Evolutionary conservation across 2,797 vertebrate species (phyloP).

Genomic region (Streptopelia turtur): DNA sequence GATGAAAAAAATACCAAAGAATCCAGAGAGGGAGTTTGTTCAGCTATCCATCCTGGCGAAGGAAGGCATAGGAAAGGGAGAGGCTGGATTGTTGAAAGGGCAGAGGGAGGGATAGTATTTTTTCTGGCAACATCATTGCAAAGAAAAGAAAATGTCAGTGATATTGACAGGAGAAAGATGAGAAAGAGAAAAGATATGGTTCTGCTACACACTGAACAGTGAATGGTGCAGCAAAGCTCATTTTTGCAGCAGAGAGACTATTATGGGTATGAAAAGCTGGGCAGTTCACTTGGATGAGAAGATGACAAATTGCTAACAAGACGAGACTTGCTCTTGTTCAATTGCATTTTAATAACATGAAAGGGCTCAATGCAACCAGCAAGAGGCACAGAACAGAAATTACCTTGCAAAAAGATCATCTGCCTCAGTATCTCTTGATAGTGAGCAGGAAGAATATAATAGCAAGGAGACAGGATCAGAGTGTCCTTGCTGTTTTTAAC

Average conservation of each 20-base stretch:
- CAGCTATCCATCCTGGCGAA: fast-evolving
- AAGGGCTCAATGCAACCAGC: not conserved
- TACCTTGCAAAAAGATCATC: not conserved
- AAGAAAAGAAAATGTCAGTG: not conserved
- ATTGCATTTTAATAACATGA: not conserved
- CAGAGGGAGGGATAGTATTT: not conserved
- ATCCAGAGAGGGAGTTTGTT: not conserved
- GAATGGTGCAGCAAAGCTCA: not conserved
- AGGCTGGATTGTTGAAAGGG: not conserved
- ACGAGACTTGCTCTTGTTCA: not conserved
- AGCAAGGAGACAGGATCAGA: not conserved
- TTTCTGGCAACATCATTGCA: not conserved
- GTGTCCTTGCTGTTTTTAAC: not conserved
- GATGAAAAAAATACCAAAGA: not conserved
- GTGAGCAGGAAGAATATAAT: not conserved
- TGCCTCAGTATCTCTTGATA: not conserved
- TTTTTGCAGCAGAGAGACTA: not conserved
- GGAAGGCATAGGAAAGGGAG: not conserved
- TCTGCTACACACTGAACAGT: not conserved
- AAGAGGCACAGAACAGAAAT: not conserved
- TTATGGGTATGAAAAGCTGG: not conserved
- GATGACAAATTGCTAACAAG: conserved; percentile 31
- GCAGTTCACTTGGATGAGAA: not conserved
- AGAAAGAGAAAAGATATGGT: not conserved
- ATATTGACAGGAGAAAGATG: not conserved